phyloP scores from a whole-genome alignment of 2,888 invertebrate species.

The Aspidapion aeneum region DNA sequence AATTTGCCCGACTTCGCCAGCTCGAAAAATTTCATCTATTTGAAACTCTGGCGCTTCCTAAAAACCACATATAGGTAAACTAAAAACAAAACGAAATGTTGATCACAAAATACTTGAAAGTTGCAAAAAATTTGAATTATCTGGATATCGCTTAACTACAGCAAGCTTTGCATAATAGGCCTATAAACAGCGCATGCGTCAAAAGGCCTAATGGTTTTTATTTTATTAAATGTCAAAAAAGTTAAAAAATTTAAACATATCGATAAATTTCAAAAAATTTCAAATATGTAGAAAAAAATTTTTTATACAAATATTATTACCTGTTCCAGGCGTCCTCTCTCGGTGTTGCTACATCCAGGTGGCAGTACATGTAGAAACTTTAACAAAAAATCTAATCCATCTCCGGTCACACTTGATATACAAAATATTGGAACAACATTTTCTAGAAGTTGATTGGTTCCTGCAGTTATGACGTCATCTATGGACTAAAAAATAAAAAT shows the following conservation, averaged over 20 bases:
- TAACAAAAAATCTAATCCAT: slow-evolving; percentile 77
- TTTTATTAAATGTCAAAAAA: too few species aligned
- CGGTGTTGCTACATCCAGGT: slow-evolving; percentile 60
- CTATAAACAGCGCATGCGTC: too few species aligned
- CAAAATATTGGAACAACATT: slow-evolving; percentile 77
- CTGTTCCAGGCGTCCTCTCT: slow-evolving; percentile 68
- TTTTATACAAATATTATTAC: too few species aligned
- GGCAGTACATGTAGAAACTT: slow-evolving; percentile 83
- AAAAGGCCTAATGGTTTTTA: too few species aligned
- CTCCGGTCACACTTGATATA: slow-evolving; percentile 88
- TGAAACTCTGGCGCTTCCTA: slow-evolving; percentile 81
- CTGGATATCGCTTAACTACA: too few species aligned
- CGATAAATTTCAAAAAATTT: too few species aligned
- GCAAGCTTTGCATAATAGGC: too few species aligned
- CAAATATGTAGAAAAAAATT: too few species aligned
- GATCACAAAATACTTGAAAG: slow-evolving; percentile 1
- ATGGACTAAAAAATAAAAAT: slow-evolving; percentile 48
- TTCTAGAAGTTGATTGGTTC: slow-evolving; percentile 62
- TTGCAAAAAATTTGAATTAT: too few species aligned
- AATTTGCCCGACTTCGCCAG: slow-evolving; percentile 78
- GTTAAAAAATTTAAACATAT: too few species aligned
- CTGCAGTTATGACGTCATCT: slow-evolving; percentile 73
- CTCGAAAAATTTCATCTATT: slow-evolving; percentile 91
- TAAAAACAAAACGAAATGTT: slow-evolving; percentile 1
- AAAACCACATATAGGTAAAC: slow-evolving; percentile 28